A percentile compares a stretch with the other conserved stretches of the same genome.
These are phyloP conservation scores for Zaprionus africanus DNA, from an alignment of 1,140 invertebrate genomes.

Conservation along the genomic window DNA sequence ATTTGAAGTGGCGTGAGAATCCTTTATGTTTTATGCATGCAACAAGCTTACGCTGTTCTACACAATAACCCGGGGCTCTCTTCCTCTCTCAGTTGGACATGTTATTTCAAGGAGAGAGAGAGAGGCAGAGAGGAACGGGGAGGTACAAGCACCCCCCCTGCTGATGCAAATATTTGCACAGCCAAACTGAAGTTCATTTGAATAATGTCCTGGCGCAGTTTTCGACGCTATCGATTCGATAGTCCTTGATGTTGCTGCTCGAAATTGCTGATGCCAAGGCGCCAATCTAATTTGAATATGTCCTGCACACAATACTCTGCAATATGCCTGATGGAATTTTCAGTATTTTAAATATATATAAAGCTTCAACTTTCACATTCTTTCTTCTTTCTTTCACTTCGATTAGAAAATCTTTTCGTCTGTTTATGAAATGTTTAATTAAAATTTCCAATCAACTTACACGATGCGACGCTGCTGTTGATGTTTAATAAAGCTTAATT, in stretches of 20 bases:
- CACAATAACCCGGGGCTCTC: conserved; percentile 13
- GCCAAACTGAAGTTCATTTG: conserved; percentile 18
- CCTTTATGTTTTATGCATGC: conserved; percentile 55
- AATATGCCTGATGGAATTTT: neutral
- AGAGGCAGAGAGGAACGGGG: neutral
- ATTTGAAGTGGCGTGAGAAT: conserved; percentile 2
- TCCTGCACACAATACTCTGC: neutral
- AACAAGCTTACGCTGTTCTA: conserved; percentile 36
- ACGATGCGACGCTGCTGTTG: neutral
- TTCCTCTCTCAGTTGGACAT: neutral
- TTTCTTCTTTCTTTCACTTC: neutral
- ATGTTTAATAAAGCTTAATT: conserved; percentile 25
- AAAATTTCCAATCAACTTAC: conserved; percentile 20
- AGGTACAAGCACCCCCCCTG: neutral
- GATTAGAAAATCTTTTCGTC: neutral
- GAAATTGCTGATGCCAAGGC: neutral
- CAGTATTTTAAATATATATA: neutral
- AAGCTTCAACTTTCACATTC: neutral
- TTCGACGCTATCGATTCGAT: conserved; percentile 1
- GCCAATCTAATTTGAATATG: neutral
- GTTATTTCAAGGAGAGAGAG: neutral
- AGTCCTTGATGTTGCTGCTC: conserved; percentile 1
- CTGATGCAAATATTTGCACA: conserved; percentile 28
- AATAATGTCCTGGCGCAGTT: conserved; percentile 13
- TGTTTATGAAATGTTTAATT: conserved; percentile 2